phyloP scores from a whole-genome alignment of 2,888 invertebrate genomes.

The Pristionchus exspectatus region DNA sequence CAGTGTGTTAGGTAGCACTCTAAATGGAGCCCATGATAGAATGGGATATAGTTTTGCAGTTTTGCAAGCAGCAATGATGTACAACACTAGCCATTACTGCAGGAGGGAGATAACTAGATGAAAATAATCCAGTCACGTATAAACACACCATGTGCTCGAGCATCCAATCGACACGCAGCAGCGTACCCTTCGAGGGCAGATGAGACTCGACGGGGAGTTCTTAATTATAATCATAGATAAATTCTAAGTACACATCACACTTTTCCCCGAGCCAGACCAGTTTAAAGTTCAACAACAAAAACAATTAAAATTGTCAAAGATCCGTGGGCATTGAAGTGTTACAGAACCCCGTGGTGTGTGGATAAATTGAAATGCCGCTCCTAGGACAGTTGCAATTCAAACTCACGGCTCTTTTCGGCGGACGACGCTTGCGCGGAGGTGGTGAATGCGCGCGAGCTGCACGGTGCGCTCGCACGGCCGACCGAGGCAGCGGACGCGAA shows the following conservation, averaged over 20 bases:
- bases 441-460: constrained; percentile 15
- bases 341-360: no score
- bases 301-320: no score
- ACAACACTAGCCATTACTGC: no score
- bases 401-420: constrained; percentile 30
- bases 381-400: background rate
- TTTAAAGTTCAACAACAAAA: background rate
- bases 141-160: constrained; percentile 64
- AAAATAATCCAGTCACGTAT: background rate
- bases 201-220: constrained; percentile 30
- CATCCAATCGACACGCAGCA: constrained; percentile 70
- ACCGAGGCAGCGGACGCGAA: background rate
- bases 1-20: no score
- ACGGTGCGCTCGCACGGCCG: background rate
- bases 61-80: no score
- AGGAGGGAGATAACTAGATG: no score
- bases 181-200: constrained; percentile 63
- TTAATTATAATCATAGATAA: background rate
- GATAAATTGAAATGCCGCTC: background rate
- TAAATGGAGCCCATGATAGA: no score
- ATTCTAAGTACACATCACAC: no score
- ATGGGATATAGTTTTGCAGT: no score
- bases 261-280: no score
- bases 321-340: no score
- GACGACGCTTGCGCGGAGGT: background rate